phyloP scores from a whole-genome alignment of 2,797 vertebrate genomes.

The Neosilurus hyrtlii region DNA sequence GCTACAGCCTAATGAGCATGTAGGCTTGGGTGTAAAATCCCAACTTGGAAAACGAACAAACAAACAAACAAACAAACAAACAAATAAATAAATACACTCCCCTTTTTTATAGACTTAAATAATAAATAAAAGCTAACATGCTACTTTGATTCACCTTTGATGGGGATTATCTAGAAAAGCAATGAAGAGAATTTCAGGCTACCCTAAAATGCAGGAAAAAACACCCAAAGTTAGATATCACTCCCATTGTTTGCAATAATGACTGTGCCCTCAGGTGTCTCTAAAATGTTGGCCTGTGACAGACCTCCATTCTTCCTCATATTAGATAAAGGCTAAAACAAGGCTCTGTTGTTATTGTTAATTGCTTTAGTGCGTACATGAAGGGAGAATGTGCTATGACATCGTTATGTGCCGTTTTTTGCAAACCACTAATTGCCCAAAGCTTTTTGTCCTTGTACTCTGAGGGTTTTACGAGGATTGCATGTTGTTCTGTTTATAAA shows the following conservation, averaged over 20 bases:
- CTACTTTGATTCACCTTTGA: not conserved
- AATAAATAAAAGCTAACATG: not conserved
- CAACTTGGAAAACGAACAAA: not conserved
- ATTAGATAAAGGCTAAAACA: constrained; percentile 22
- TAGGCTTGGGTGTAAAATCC: too few species aligned
- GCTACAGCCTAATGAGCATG: too few species aligned
- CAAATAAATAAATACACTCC: not conserved
- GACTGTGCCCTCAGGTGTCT: constrained; percentile 35
- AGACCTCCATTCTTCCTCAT: constrained; percentile 24
- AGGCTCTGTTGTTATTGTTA: constrained; percentile 35
- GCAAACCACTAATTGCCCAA: not conserved
- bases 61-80: not conserved
- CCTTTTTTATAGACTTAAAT: not conserved
- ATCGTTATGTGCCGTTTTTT: not conserved
- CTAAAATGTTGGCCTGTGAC: constrained; percentile 29
- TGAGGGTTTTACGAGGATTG: not conserved
- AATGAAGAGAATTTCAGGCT: not conserved
- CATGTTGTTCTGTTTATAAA: constrained; percentile 40
- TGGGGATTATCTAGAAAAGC: not conserved
- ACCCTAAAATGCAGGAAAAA: constrained; percentile 24
- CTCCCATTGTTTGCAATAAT: constrained; percentile 36
- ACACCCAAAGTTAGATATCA: constrained; percentile 21
- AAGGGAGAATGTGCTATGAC: not conserved
- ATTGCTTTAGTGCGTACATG: constrained; percentile 17
- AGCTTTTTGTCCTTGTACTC: not conserved